These are phyloP conservation scores for Drosophila kepulauana DNA, from an alignment of 1,140 invertebrate species.

Conservation along the genomic window DNA sequence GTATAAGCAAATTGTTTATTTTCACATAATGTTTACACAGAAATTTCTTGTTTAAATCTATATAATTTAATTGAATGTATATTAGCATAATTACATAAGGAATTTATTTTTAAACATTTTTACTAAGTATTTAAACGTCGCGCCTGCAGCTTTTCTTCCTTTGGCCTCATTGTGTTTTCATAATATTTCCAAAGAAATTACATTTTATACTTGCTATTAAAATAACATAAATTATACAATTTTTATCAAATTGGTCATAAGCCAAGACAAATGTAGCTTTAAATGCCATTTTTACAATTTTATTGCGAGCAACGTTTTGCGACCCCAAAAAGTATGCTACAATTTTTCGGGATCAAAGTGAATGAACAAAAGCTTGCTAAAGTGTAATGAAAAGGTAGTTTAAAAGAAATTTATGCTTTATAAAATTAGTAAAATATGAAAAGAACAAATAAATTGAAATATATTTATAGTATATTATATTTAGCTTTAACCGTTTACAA, in stretches of 20 bases:
- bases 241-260: background rate
- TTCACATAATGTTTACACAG: no score
- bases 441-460: no score
- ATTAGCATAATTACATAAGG: background rate
- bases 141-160: background rate
- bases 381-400: no score
- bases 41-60: no score
- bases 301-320: background rate
- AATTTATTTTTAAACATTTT: no score
- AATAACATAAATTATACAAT: slow-evolving; percentile 50
- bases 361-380: background rate
- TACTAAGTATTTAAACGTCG: background rate
- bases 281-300: background rate
- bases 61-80: background rate
- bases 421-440: no score
- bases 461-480: no score
- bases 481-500: no score
- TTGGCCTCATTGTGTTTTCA: slow-evolving; percentile 40
- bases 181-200: slow-evolving; percentile 52
- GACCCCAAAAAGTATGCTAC: background rate
- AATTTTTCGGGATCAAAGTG: background rate
- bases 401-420: no score
- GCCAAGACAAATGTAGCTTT: slow-evolving; percentile 3
- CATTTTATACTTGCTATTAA: slow-evolving; percentile 49
- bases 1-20: background rate